Evolutionary conservation across 2,888 invertebrate genomes (phyloP), one percentile per base, ranked within the genome.

Genomic region (Drosophila antonietae): DNA sequence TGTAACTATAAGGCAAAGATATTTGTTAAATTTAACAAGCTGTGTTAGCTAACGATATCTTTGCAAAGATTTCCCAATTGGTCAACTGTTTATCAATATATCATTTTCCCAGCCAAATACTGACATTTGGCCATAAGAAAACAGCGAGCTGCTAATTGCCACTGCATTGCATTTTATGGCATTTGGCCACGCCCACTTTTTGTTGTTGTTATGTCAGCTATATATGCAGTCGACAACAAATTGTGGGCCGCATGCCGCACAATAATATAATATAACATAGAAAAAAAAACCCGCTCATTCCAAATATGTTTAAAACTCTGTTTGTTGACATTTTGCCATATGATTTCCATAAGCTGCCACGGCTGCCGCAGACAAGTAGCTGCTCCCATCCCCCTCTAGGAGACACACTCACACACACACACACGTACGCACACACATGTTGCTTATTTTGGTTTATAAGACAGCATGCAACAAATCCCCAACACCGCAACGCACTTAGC

Each of bases 271-370:
- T 18, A 14, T 14, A 14, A 39, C 6, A 39, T 10, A 39, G 14
- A 18, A 35, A 14, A 18, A 46, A 46, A 67, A 81, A 81, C 72
- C 81, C 66, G 81, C 75, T 81, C 78, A 78, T 78, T 75, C 81
- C 79, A 80, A 82, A 87, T 84, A 84, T 78, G 85, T 53, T 55
- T 66, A 68, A 47, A 68, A 47, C 67, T 55, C 60, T 74, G 52
- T 83, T 85, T 74, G 86, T 85, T 84, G 88, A 88, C 83, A 88
- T 88, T 84, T 86, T 74, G 78, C 86, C 86, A 78, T 88, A 83
- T 84, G 83, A 84, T 84, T 84, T 84, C 83, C 88, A 84, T 84
- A 84, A 88, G 88, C 81, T 84, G 83, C 86, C 86, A 88, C 70
- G 75, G 83, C 83, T 84, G 83, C 86, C 83, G 80, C 70, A 78